Evolutionary conservation across 2,888 invertebrate genomes (phyloP).

Genomic region (Chorisops tibialis): DNA sequence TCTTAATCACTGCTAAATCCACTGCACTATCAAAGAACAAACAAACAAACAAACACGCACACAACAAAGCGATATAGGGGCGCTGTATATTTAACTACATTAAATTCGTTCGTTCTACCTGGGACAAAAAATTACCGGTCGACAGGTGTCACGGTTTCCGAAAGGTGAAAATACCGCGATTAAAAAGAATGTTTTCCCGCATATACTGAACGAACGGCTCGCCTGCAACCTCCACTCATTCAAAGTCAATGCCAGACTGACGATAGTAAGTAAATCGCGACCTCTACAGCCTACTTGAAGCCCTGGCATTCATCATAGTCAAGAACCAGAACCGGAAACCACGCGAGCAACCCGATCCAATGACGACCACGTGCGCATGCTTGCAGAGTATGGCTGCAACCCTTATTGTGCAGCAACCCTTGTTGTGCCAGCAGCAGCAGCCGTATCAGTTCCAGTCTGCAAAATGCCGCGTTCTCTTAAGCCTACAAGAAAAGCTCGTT

Average conservation of each 20-base stretch:
- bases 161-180: background rate
- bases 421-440: no score
- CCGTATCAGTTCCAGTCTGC: no score
- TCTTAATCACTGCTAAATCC: no score
- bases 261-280: background rate
- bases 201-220: slow-evolving; percentile 6
- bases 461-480: no score
- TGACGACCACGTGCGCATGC: slow-evolving; percentile 1
- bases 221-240: slow-evolving; percentile 6
- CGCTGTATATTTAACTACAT: no score
- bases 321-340: background rate
- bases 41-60: no score
- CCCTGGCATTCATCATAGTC: background rate
- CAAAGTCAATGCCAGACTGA: slow-evolving; percentile 24
- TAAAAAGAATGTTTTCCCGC: background rate
- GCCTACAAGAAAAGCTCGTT: no score
- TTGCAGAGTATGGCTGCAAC: background rate
- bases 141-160: background rate
- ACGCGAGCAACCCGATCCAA: background rate
- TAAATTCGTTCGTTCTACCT: background rate
- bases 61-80: no score
- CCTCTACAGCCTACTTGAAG: no score
- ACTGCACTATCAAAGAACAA: no score
- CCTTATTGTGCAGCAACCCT: no score
- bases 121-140: background rate